Evolutionary conservation across 2,888 invertebrate species (phyloP).

Genomic region (Linnaemya vulpina): DNA sequence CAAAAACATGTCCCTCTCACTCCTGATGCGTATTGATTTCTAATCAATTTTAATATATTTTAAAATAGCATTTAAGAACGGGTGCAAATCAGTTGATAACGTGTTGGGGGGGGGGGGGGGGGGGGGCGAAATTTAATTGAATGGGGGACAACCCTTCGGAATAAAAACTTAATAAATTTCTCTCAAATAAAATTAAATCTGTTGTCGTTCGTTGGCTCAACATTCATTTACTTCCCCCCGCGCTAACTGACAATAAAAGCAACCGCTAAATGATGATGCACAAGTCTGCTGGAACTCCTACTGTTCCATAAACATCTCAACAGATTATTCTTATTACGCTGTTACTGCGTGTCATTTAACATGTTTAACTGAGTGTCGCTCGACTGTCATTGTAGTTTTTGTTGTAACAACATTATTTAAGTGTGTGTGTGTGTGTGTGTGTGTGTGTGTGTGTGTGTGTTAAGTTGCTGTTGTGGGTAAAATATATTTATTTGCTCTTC

Average conservation of each 20-base stretch:
- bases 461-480: constrained; percentile 45
- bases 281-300: constrained; percentile 12
- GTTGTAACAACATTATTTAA: constrained; percentile 37
- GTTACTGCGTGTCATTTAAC: constrained; percentile 33
- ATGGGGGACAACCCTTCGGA: neutral
- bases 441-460: constrained; percentile 10
- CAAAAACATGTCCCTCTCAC: too few relatives aligned
- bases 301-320: constrained; percentile 4
- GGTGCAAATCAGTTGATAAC: too few relatives aligned
- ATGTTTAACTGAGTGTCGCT: constrained; percentile 46
- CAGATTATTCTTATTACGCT: constrained; percentile 5
- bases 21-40: too few relatives aligned
- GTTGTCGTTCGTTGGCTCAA: neutral
- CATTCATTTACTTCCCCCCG: too few relatives aligned
- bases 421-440: constrained; percentile 12
- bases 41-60: too few relatives aligned
- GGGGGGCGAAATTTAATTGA: too few relatives aligned
- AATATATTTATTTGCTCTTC: constrained; percentile 22
- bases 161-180: neutral
- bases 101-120: too few relatives aligned
- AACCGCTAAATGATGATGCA: neutral
- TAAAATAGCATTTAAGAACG: too few relatives aligned
- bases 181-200: neutral
- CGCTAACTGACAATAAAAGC: neutral
- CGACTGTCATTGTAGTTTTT: neutral